Evolutionary conservation across 2,113 vertebrate genomes (phyloP), one percentile per base, ranked within the genome.

Genomic region (Dromiciops gliroides): DNA sequence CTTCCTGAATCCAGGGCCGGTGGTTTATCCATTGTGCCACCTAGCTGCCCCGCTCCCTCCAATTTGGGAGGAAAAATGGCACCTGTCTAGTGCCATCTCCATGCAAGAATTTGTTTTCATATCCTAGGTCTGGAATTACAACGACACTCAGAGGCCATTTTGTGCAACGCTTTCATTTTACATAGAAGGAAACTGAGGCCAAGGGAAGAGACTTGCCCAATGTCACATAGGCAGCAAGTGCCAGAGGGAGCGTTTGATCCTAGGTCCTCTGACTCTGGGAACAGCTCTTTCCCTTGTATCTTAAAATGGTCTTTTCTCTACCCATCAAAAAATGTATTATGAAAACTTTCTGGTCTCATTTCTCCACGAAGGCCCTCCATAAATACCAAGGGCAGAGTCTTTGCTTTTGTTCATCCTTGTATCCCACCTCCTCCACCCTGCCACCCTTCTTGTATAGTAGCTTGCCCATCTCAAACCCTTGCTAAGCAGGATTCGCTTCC

Each of bases 71-170:
- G 16, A 48, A 92, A 95, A 96, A 93, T 53, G 93, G 56, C 37
- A 91, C 96, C 51, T 90, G 3, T 48, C 50, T 67, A 83, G 95
- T 88, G 90, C 48, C 89, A 3, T 91, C 92, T 44, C 49, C n/a
- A 92, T 5, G 28, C 37, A 93, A 93, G 22, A 52, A 92, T 90
- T 91, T 93, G 31, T 51, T 95, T 96, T 50, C 93, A 94, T 90
- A 51, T 95, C 89, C 31, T 90, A 37, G 31, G 10, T 75, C 67
- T 22, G 44, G 14, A n/a, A 16, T 37, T 75, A n/a, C 12, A n/a
- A 75, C n/a, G 67, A 44, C 16, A 1, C 67, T 83, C 67, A 83
- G 67, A 83, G n/a, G 10, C 37, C 37, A n/a, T n/a, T 6, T n/a
- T 19, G 67, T 75, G 7, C 16, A 83, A 83, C 16, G 5, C 37